These are phyloP conservation scores for Halcyon smyrnensis DNA, from an alignment of 2,797 vertebrate species.

Conservation along the genomic window DNA sequence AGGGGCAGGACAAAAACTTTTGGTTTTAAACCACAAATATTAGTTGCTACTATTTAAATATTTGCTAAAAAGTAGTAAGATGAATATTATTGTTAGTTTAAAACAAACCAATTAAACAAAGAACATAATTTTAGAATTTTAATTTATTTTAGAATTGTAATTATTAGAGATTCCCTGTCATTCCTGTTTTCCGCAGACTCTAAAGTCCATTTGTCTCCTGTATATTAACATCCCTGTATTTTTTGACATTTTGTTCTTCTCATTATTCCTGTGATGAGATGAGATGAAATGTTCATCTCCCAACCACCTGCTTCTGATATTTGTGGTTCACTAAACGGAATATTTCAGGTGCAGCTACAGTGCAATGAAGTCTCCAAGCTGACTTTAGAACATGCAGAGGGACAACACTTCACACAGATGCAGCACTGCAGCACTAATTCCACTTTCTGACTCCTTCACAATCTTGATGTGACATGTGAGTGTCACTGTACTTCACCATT, in stretches of 20 bases:
- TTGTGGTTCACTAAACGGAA: rapidly evolving
- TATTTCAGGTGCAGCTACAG: background rate
- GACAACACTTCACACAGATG: background rate
- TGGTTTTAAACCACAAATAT: background rate
- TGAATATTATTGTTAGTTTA: background rate
- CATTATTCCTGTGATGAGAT: background rate
- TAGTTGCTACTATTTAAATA: background rate
- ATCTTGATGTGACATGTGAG: background rate
- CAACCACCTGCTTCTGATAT: background rate
- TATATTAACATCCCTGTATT: background rate
- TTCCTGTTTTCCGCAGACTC: background rate
- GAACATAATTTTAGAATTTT: background rate
- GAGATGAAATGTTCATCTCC: background rate
- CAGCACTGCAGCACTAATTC: background rate
- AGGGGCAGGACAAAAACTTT: background rate
- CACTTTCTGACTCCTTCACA: background rate
- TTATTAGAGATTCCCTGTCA: background rate
- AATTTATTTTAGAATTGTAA: background rate
- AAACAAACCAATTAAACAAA: background rate
- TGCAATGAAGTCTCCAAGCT: background rate
- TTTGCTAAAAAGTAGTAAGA: background rate
- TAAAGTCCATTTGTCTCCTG: background rate
- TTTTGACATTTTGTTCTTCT: background rate
- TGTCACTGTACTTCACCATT: too few relatives aligned
- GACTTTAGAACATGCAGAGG: background rate